phyloP scores from a whole-genome alignment of 2,888 invertebrate species.

The Agriopis marginaria region DNA sequence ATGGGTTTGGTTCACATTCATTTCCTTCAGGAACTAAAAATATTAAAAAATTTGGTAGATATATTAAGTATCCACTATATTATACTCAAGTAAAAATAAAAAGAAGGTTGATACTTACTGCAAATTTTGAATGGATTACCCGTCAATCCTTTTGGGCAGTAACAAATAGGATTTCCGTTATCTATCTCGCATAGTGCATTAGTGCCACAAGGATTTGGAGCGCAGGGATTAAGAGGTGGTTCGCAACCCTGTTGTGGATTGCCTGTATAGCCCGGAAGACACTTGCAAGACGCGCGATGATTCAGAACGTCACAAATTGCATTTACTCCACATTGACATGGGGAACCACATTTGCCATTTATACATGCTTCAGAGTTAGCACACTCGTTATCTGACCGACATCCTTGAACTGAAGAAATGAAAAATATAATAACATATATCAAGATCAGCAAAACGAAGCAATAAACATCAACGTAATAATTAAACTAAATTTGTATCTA shows the following conservation, averaged over 20 bases:
- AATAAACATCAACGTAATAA: background rate
- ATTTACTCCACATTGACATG: conserved; percentile 92
- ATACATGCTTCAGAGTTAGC: conserved; percentile 91
- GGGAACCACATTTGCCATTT: conserved; percentile 91
- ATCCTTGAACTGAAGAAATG: conserved; percentile 87
- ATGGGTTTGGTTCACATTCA: conserved; percentile 93
- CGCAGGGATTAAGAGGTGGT: conserved; percentile 92
- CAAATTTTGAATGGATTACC: conserved; percentile 96
- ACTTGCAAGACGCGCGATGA: conserved; percentile 93
- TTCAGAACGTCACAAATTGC: conserved; percentile 93
- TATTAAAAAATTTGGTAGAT: background rate
- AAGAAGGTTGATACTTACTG: conserved; percentile 88
- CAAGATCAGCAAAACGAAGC: background rate
- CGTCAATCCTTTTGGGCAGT: conserved; percentile 95
- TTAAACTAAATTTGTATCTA: background rate
- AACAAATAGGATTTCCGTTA: conserved; percentile 94
- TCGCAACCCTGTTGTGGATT: conserved; percentile 91
- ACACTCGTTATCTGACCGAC: conserved; percentile 90
- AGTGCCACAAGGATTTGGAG: conserved; percentile 94
- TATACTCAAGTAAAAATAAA: background rate
- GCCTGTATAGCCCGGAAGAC: conserved; percentile 93
- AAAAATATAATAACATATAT: background rate
- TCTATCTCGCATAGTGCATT: conserved; percentile 94
- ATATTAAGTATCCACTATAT: background rate
- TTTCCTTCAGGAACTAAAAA: conserved; percentile 94